Percentiles rank a stretch among this genome's conserved stretches.
phyloP scores from a whole-genome alignment of 2,113 vertebrate genomes.

The Mugil cephalus region DNA sequence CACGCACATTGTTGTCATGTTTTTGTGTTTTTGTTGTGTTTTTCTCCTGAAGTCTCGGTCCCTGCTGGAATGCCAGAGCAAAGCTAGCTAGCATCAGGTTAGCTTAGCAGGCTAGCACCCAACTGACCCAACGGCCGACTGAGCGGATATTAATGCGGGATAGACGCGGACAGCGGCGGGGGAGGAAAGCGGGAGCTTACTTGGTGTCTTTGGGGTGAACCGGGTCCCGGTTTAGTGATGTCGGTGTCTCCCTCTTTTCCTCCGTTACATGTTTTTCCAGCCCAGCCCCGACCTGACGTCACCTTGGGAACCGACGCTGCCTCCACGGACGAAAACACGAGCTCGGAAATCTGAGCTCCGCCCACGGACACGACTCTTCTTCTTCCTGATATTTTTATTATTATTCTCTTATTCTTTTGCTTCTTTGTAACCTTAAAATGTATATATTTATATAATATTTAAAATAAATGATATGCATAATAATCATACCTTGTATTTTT shows the following conservation, averaged over 20 bases:
- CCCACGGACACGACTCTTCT: too few relatives aligned
- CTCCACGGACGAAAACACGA: slow-evolving; percentile 23
- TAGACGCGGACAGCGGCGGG: background rate
- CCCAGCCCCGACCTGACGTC: slow-evolving; percentile 73
- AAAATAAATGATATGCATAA: too few relatives aligned
- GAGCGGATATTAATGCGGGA: background rate
- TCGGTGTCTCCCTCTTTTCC: too few relatives aligned
- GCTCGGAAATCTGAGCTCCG: slow-evolving; percentile 10
- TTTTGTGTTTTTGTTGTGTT: background rate
- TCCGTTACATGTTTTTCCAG: slow-evolving; percentile 63
- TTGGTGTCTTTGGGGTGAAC: slow-evolving; percentile 25
- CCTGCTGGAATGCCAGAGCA: slow-evolving; percentile 51
- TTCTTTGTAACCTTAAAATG: too few relatives aligned
- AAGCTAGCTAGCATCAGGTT: slow-evolving; percentile 64
- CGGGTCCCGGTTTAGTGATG: slow-evolving; percentile 28
- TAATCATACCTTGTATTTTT: too few relatives aligned
- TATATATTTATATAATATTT: too few relatives aligned
- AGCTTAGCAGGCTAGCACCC: too few relatives aligned
- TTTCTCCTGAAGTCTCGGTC: background rate
- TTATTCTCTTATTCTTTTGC: too few relatives aligned
- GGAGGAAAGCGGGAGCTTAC: slow-evolving; percentile 64
- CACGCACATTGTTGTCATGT: background rate
- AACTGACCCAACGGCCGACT: background rate
- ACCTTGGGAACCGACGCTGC: slow-evolving; percentile 38
- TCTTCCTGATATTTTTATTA: too few relatives aligned